These are phyloP conservation scores for Ariolimax columbianus DNA, from an alignment of 2,888 invertebrate species.

Conservation along the genomic window DNA sequence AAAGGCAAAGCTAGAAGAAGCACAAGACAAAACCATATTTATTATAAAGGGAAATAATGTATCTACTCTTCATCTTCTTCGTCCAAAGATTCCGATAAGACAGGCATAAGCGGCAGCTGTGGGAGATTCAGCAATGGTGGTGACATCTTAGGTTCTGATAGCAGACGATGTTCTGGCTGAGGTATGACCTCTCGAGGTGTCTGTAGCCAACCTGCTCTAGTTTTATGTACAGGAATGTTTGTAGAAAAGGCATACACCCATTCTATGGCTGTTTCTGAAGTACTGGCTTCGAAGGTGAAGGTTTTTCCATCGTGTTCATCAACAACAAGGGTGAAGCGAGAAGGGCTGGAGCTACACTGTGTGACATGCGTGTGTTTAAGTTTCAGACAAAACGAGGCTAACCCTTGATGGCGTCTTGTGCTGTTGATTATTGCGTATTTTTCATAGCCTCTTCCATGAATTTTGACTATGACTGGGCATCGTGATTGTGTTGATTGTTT, in stretches of 20 bases:
- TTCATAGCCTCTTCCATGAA: constrained; percentile 19
- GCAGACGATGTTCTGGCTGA: not conserved
- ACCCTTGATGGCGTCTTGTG: not conserved
- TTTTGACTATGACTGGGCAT: constrained; percentile 33
- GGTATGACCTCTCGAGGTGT: accelerated
- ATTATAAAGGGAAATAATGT: no score
- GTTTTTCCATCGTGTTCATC: not conserved
- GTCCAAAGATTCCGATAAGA: not conserved
- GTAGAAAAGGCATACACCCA: constrained; percentile 24
- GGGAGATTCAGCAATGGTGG: not conserved
- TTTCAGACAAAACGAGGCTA: constrained; percentile 20
- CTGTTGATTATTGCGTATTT: constrained; percentile 23
- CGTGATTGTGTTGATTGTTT: not conserved
- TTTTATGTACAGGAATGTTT: not conserved
- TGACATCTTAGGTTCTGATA: not conserved
- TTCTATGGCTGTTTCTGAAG: not conserved
- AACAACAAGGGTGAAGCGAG: constrained; percentile 12
- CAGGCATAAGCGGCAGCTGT: not conserved
- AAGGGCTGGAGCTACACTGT: not conserved
- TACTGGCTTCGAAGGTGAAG: not conserved
- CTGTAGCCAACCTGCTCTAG: not conserved
- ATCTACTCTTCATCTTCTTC: not conserved
- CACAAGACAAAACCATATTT: no score
- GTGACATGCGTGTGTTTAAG: constrained; percentile 37
- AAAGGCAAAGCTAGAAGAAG: no score